These are phyloP conservation scores for Intellagama lesueurii DNA, from an alignment of 2,797 vertebrate genomes.

Conservation along the genomic window DNA sequence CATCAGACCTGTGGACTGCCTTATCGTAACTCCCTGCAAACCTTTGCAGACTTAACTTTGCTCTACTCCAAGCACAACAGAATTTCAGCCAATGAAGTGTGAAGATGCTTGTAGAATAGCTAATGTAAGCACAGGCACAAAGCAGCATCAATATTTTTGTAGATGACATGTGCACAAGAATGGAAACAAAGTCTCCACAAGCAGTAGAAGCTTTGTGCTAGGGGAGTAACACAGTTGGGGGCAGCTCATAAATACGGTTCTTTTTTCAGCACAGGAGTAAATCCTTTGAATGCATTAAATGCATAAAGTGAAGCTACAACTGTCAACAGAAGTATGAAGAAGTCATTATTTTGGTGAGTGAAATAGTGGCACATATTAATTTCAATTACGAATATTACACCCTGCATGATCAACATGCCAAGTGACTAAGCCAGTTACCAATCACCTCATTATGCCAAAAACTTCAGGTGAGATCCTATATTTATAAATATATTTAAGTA, in stretches of 20 bases:
- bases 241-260: background rate
- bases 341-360: background rate
- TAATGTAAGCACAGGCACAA: too few species aligned
- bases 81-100: too few species aligned
- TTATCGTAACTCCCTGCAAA: too few species aligned
- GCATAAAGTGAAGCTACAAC: background rate
- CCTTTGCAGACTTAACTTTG: too few species aligned
- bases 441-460: conserved; percentile 32
- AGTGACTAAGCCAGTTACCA: background rate
- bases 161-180: background rate
- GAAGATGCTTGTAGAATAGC: too few species aligned
- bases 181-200: background rate
- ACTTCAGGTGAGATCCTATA: conserved; percentile 23
- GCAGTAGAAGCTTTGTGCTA: background rate
- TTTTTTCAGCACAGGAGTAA: background rate
- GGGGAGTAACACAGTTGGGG: too few species aligned
- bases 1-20: too few species aligned
- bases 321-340: background rate
- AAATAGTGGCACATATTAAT: background rate
- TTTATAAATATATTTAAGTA: background rate
- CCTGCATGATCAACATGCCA: background rate
- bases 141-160: background rate
- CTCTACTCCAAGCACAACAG: too few species aligned
- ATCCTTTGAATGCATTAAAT: background rate
- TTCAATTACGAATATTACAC: conserved; percentile 2